Percentiles rank a stretch among this genome's conserved stretches.
phyloP scores from a whole-genome alignment of 2,888 invertebrate species.

The Mythimna lalbum region DNA sequence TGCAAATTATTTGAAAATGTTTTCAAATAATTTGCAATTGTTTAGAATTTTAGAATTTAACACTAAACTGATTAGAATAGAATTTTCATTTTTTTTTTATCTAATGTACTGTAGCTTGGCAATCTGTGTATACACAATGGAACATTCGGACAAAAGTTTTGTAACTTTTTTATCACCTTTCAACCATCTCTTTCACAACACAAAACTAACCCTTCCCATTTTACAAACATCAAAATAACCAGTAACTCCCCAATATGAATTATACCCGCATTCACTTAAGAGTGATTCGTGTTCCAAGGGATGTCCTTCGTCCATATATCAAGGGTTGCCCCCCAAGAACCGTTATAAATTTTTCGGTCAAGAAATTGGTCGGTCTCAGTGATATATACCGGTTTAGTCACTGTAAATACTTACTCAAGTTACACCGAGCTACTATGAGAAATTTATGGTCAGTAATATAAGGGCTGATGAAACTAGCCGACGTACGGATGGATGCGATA shows the following conservation, averaged over 20 bases:
- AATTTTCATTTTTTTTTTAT: too few relatives aligned
- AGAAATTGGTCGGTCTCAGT: slow-evolving; percentile 85
- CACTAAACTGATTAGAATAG: too few relatives aligned
- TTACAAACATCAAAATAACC: slow-evolving; percentile 22
- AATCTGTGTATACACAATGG: too few relatives aligned
- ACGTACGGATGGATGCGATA: slow-evolving; percentile 62
- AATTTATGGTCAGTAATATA: slow-evolving; percentile 86
- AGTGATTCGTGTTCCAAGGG: slow-evolving; percentile 59
- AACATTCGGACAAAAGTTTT: too few relatives aligned
- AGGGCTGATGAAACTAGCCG: slow-evolving; percentile 79
- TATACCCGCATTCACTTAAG: slow-evolving; percentile 63
- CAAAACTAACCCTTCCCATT: not conserved
- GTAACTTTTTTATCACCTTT: not conserved
- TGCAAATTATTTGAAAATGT: too few relatives aligned
- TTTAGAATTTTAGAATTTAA: too few relatives aligned
- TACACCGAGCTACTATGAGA: slow-evolving; percentile 72
- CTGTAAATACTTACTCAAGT: slow-evolving; percentile 81
- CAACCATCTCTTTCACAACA: not conserved
- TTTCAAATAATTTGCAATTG: too few relatives aligned
- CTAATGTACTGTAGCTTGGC: too few relatives aligned
- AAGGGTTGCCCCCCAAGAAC: slow-evolving; percentile 67
- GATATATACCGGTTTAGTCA: slow-evolving; percentile 81
- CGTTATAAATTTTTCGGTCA: slow-evolving; percentile 90
- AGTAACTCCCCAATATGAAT: slow-evolving; percentile 57
- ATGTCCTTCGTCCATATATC: slow-evolving; percentile 79